A percentile compares a stretch with the other conserved stretches of the same genome.
These are phyloP conservation scores for Peromyscus melanophrys DNA, from an alignment of 2,797 vertebrate species.

Conservation along the genomic window DNA sequence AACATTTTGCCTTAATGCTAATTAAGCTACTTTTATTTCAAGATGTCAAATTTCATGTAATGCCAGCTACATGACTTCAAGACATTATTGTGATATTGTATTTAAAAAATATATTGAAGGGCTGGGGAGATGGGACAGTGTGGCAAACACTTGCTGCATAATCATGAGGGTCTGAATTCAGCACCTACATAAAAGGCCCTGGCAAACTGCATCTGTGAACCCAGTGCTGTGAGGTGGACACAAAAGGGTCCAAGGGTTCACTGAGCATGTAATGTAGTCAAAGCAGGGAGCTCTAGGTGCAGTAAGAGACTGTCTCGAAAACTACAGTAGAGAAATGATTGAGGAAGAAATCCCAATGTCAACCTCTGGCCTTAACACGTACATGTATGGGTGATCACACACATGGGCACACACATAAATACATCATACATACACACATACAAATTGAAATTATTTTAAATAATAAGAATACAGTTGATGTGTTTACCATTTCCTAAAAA, in stretches of 20 bases:
- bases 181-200: neutral
- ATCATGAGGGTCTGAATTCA: neutral
- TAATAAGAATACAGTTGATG: neutral
- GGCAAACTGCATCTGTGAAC: neutral
- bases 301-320: neutral
- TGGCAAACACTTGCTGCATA: neutral
- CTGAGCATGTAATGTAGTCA: neutral
- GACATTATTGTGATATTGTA: neutral
- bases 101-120: neutral
- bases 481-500: neutral
- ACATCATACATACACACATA: neutral
- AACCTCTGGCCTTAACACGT: neutral
- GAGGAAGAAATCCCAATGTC: neutral
- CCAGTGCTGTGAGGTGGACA: neutral
- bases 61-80: neutral
- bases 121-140: neutral
- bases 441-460: neutral
- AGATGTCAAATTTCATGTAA: neutral
- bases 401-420: neutral
- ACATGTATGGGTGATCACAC: neutral
- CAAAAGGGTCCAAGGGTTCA: neutral
- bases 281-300: neutral
- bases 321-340: too few relatives aligned
- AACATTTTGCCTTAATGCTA: conserved; percentile 36
- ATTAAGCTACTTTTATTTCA: neutral